Base-by-base conservation (phyloP, 1,140 invertebrate genomes). In the Drosophila mojavensis region DNA sequence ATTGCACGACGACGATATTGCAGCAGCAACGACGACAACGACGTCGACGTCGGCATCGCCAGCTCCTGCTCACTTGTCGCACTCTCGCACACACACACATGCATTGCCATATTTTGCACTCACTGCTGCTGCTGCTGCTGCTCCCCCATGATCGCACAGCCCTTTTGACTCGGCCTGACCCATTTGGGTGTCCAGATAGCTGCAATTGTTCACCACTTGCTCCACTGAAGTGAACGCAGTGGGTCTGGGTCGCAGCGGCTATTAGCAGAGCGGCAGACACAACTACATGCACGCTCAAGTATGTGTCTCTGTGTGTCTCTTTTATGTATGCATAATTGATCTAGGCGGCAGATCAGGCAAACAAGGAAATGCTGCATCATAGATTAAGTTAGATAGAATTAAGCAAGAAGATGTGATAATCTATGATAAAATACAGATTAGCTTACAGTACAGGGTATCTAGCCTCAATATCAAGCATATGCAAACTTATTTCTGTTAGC, bases 111-210 rank as follows among this genome's bases (percentile, higher is more conserved):
- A 47, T 47, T 47, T 47, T 47, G 43, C 59, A 63, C 54, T 58
- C 43, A 33, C 30, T 56, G 70, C 55, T 45, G 41, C 47, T 71
- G 33, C 54, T 58, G 43, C 30, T 39, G 51, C 53, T 61, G 54
- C 48, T 75, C 68, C 43, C 62, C 48, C 66, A 83, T 88, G 83
- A 88, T 88, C 83, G 77, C 61, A 62, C 78, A 89, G 84, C 84
- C 83, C 83, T 88, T 89, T 88, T 82, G 73, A 88, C 77, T 78
- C 71, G 59, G 84, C 77, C 79, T 86, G 82, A 86, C 82, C 82
- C 82, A 86, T 86, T 86, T 86, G 82, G 79, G 64, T 28, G 60
- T 33, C 67, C 66, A 69, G 71, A 75, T 70, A 61, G 75, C 64
- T 66, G 58, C 78, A 76, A 75, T 75, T 78, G 78, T 78, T 73